Conservation (phyloP, 2,888 invertebrate genomes). For the Chromoteleia sp. region DNA sequence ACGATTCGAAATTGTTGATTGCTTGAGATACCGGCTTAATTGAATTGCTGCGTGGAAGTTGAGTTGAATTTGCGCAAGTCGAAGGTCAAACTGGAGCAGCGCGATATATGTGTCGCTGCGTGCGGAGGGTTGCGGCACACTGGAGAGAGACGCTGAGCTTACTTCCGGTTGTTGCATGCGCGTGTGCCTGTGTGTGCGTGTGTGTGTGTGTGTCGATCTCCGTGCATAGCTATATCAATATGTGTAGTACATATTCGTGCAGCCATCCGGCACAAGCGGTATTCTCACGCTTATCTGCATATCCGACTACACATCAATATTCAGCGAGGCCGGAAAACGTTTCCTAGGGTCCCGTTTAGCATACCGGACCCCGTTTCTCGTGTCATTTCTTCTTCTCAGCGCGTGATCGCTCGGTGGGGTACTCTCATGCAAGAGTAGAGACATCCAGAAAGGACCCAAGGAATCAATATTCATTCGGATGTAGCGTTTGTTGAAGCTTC, state of each 20-base stretch:
- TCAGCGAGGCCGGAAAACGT: slow-evolving; percentile 81
- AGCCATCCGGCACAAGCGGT: slow-evolving; percentile 81
- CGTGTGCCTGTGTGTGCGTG: slow-evolving; percentile 62
- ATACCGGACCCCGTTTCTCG: slow-evolving; percentile 80
- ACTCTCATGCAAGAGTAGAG: slow-evolving; percentile 70
- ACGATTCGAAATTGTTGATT: slow-evolving; percentile 6
- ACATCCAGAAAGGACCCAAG: slow-evolving; percentile 44
- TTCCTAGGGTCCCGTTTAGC: slow-evolving; percentile 80
- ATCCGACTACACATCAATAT: slow-evolving; percentile 83
- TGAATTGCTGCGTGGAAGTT: slow-evolving; percentile 5
- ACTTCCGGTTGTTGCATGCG: slow-evolving; percentile 79
- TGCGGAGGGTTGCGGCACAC: slow-evolving; percentile 48
- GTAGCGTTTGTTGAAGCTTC: slow-evolving; percentile 35
- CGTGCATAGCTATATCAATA: slow-evolving; percentile 62
- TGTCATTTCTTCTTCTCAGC: slow-evolving; percentile 77
- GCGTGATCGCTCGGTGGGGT: slow-evolving; percentile 75
- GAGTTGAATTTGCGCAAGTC: slow-evolving; percentile 30
- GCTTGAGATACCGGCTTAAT: slow-evolving; percentile 1
- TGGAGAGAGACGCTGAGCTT: slow-evolving; percentile 73
- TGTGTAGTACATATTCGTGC: slow-evolving; percentile 73
- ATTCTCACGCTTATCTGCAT: slow-evolving; percentile 84
- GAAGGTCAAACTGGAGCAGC: slow-evolving; percentile 52
- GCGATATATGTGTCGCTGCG: slow-evolving; percentile 47
- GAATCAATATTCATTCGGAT: slow-evolving; percentile 53
- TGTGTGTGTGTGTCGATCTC: slow-evolving; percentile 58